Conservation (phyloP, 2,888 invertebrate genomes). For the Drosophila mimica region DNA sequence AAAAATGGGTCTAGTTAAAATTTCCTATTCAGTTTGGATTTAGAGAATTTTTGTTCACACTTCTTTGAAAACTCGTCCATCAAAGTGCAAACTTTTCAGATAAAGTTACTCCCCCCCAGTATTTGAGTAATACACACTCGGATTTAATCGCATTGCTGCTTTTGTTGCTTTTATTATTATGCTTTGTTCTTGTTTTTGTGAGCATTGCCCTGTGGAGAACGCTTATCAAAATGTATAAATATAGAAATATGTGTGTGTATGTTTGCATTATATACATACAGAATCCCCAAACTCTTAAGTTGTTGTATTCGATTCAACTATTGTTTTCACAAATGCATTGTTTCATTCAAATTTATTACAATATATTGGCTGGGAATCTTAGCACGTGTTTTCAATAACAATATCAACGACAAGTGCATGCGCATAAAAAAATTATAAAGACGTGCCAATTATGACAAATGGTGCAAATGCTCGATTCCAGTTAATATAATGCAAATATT, state of each 20-base stretch:
- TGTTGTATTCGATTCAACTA: background rate
- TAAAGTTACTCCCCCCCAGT: conserved; percentile 21
- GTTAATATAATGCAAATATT: conserved; percentile 37
- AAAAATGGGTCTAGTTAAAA: background rate
- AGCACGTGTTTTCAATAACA: conserved; percentile 26
- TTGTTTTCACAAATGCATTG: background rate
- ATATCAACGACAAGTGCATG: conserved; percentile 9
- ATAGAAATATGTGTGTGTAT: background rate
- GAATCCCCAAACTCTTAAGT: background rate
- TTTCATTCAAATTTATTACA: background rate
- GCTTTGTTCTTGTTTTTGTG: conserved; percentile 16
- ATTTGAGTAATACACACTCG: conserved; percentile 26
- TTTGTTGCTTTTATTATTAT: conserved; percentile 2
- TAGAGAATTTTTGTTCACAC: no score
- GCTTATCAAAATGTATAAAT: conserved; percentile 41
- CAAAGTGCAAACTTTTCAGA: conserved; percentile 1
- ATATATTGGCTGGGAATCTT: no score
- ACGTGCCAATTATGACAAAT: conserved; percentile 24
- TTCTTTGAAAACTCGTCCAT: background rate
- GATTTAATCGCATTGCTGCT: conserved; percentile 33
- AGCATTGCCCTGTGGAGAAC: conserved; percentile 32
- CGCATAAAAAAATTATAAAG: background rate
- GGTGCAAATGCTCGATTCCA: conserved; percentile 25
- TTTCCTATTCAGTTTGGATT: background rate
- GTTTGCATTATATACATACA: background rate